Evolutionary conservation across 2,888 invertebrate species (phyloP), one percentile per base, ranked within the genome.

Genomic region (Hypomecis atomaria): DNA sequence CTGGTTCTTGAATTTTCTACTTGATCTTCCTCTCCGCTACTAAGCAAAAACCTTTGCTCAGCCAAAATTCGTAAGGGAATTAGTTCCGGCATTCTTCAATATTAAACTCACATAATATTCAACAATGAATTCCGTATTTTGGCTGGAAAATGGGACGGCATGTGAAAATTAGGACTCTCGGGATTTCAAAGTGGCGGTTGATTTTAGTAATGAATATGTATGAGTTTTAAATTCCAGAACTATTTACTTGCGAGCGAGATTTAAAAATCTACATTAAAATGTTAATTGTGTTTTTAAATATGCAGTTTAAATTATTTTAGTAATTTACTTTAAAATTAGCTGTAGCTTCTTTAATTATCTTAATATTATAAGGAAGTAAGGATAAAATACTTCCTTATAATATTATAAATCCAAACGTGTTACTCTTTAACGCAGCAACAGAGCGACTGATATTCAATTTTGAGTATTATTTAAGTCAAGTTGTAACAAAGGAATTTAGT

Each of bases 121-220:
- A 65, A 71, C 69, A 72, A 69, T 70, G 62, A 72, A 73, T 66
- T 69, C 64, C 66, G 63, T 69, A 72, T 67, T 71, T 70, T 65
- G 52, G 55, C 69, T 53, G 40, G 54, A 65, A 69, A 67, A 67
- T 61, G 63, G 67, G 53, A 69, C 71, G 66, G 65, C 48, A 71
- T 67, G 66, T 65, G 70, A 73, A 72, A 75, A 73, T 73, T 75
- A 71, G 69, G 64, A 47, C 70, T 59, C 68, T 62, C 70, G 57
- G 67, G 66, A 57, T 70, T 72, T 67, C 62, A 73, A 75, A 79
- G 69, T 70, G 71, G 69, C 67, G 72, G 72, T 75, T 76, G 76
- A 77, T 78, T 78, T 79, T 75, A 69, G 71, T 73, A 74, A 79
- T 80, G 76, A 79, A 81, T 79, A 78, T 76, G 75, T 74, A 79